Evolutionary conservation across 2,888 invertebrate species (phyloP), one percentile per base, ranked within the genome.

Genomic region (Drosophila picticornis): DNA sequence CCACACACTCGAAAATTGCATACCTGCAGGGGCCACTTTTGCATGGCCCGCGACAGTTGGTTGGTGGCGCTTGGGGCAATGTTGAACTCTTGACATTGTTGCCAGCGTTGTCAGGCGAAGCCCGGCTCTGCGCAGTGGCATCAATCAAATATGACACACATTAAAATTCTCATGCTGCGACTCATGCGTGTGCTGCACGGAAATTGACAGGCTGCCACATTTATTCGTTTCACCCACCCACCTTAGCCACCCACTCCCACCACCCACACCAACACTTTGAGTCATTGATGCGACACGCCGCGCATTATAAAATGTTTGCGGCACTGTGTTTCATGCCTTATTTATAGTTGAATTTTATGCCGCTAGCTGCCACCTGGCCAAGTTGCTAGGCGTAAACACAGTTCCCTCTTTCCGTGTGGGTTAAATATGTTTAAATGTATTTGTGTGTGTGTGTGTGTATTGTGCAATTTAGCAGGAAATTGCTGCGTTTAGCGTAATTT

Each of bases 71-170:
- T 61, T 69, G 81, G 79, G 70, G 59, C 72, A 68, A 75, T 64
- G 77, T 77, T 84, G 80, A 89, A 85, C 87, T 89, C 89, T 89
- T 85, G 85, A 85, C 87, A 89, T 85, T 85, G 89, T 85, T 87
- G 75, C 82, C 71, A 55, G 56, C 31, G 4, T 56, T 56, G 56
- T 56, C 27, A 16, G 22, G 43, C 29, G 19, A 29, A 61, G 38
- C 27, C 27, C 27, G 27, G 7, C 56, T 38, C n/a, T 38, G 58
- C 51, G 59, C 56, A 61, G 56, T 59, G 69, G 62, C 87, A 88
- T 88, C 87, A 88, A 88, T 88, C 87, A 88, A 90, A 90, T 88
- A 88, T 90, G 87, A 88, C 87, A 90, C 84, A 88, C 90, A 85
- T 90, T 90, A 88, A 86, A 86, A 80, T 80, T 84, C 85, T 78